Evolutionary conservation across 2,113 vertebrate species (phyloP).

Genomic region (Notarius quadriscutis): DNA sequence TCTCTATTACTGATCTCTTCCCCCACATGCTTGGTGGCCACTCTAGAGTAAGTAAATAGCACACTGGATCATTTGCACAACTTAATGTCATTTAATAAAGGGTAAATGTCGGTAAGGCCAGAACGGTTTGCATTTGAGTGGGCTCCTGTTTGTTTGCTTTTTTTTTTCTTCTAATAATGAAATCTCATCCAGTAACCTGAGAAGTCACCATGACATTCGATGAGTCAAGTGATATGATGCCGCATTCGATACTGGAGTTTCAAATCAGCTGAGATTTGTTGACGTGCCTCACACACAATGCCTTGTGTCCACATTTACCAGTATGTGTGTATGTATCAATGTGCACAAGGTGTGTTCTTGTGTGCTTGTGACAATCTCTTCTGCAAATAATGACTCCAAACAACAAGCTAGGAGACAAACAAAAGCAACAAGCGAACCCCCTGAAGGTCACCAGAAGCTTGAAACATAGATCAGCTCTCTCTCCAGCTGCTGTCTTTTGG

Average conservation of each 20-base stretch:
- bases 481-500: conserved; percentile 23
- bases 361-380: conserved; percentile 33
- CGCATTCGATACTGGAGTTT: background rate
- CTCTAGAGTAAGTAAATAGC: conserved; percentile 16
- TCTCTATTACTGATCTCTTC: background rate
- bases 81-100: conserved; percentile 30
- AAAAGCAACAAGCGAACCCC: conserved; percentile 44
- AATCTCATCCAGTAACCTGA: background rate
- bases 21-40: background rate
- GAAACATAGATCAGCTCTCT: conserved; percentile 23
- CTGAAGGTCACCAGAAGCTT: conserved; percentile 35
- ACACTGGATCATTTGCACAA: conserved; percentile 12
- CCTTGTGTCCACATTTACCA: background rate
- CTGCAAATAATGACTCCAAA: conserved; percentile 49
- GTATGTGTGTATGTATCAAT: background rate
- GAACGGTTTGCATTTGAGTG: background rate
- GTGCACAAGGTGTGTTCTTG: background rate
- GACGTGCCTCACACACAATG: background rate
- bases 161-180: too few species aligned
- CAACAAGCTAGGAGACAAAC: conserved; percentile 36
- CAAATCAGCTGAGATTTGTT: background rate
- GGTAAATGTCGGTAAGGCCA: conserved; percentile 2
- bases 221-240: background rate
- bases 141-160: background rate
- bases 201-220: background rate